Conservation (phyloP, 92 coral and sea anemone genomes). For the Actinernus sp. region DNA sequence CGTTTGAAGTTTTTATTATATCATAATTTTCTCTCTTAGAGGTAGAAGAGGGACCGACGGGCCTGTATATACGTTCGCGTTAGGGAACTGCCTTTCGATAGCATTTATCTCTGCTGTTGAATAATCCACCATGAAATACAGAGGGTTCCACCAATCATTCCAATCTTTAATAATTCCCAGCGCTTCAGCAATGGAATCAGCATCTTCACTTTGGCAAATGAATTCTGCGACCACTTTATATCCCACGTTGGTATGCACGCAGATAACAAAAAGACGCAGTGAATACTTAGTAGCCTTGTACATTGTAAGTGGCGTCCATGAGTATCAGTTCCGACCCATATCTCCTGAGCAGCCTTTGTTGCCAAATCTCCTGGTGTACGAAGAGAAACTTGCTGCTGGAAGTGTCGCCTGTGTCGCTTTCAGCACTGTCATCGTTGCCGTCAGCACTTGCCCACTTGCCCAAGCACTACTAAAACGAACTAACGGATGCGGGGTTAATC, state of each 20-base stretch:
- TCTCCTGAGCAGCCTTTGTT: constrained; percentile 52
- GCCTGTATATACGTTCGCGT: constrained; percentile 29
- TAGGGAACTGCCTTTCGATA: constrained; percentile 40
- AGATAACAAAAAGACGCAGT: constrained; percentile 54
- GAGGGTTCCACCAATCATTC: constrained; percentile 34
- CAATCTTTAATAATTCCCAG: constrained; percentile 13
- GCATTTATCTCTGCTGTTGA: constrained; percentile 59
- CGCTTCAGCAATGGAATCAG: constrained; percentile 12
- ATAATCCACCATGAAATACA: constrained; percentile 43
- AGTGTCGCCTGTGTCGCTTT: too few species aligned
- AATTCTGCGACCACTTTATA: constrained; percentile 65
- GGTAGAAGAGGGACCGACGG: too few species aligned
- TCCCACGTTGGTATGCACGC: constrained; percentile 61
- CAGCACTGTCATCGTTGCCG: background rate
- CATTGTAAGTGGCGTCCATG: constrained; percentile 68
- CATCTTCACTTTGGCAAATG: constrained; percentile 40
- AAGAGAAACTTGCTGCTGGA: constrained; percentile 60
- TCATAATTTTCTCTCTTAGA: too few species aligned
- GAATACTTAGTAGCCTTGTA: constrained; percentile 68
- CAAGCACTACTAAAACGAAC: too few species aligned
- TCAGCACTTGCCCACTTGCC: background rate
- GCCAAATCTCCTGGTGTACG: constrained; percentile 69
- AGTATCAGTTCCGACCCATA: constrained; percentile 62
- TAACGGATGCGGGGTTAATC: too few species aligned
- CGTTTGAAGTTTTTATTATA: too few species aligned